A percentile compares a stretch with the other conserved stretches of the same genome.
Evolutionary conservation across 1,140 invertebrate genomes (phyloP).

Genomic region (Scaptomyza hsui): DNA sequence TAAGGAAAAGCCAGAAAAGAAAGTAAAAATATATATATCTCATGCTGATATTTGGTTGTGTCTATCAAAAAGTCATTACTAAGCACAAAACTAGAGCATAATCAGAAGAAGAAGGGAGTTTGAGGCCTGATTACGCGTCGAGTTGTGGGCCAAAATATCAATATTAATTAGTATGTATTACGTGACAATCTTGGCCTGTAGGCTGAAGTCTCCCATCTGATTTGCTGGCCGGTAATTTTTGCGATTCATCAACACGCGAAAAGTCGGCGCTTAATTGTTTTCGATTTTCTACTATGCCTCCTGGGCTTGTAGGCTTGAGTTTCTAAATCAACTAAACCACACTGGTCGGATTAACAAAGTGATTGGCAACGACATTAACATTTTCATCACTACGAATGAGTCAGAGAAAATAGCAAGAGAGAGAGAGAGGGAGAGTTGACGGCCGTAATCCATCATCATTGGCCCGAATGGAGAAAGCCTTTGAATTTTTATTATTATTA

Average conservation of each 20-base stretch:
- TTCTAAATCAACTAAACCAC: constrained; percentile 65
- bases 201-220: background rate
- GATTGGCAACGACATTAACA: constrained; percentile 81
- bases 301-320: constrained; percentile 1
- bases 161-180: constrained; percentile 82
- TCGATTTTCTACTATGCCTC: constrained; percentile 51
- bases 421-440: constrained; percentile 37
- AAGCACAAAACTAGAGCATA: constrained; percentile 66
- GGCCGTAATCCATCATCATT: constrained; percentile 77
- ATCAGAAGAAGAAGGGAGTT: constrained; percentile 6
- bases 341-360: constrained; percentile 71
- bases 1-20: too few species aligned
- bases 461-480: constrained; percentile 41
- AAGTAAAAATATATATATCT: background rate
- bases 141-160: constrained; percentile 56
- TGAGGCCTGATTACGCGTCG: constrained; percentile 40
- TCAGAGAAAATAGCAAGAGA: constrained; percentile 29
- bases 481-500: constrained; percentile 80
- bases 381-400: constrained; percentile 69
- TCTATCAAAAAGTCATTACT: constrained; percentile 71
- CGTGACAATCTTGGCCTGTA: constrained; percentile 62
- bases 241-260: constrained; percentile 50
- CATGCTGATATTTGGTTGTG: constrained; percentile 30
- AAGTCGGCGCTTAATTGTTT: constrained; percentile 74
- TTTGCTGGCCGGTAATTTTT: constrained; percentile 38